Evolutionary conservation across 2,888 invertebrate genomes (phyloP), one percentile per base, ranked within the genome.

Genomic region (Cheilosia pagana): DNA sequence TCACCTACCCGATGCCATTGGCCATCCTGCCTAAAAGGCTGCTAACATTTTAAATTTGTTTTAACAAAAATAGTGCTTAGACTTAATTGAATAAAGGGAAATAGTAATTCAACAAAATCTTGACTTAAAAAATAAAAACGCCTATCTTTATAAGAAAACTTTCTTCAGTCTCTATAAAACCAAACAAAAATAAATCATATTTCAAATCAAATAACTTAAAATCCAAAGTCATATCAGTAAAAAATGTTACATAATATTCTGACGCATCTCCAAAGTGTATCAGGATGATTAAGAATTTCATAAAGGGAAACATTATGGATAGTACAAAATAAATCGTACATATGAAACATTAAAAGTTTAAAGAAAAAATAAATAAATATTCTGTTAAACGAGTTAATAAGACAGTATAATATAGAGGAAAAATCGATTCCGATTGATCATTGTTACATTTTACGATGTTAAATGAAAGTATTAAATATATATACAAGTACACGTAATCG

Each of bases 251-350:
- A 76, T 12, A 3, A 4, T 62, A 62, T 60, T 41, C 75, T 55
- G 79, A 19, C 59, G 48, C 62, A 55, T 53, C 31, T 39, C 23
- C 8, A 19, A 79, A 41, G 14, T 59, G 75, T n/a, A 57, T 62
- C 60, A 53, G 53, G 70, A 55, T 85, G 50, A 59, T 67, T 35
- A 76, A 45, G 79, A 81, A 67, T 48, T 75, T 79, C 75, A 85
- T 79, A 71, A 75, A 75, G 71, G 70, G 67, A 85, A 78, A 81
- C 75, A 79, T 85, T 79, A 81, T 75, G 75, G 67, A 85, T 71
- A 85, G 85, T 85, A 85, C 85, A 85, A 85, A 85, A 71, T 60
- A 85, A 85, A 76, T 85, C 85, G 79, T 85, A 85, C 85, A 85
- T 85, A 85, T 85, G 85, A 79, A 71, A 53, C 53, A 62, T 31